These are phyloP conservation scores for Dryocosmus kuriphilus DNA, from an alignment of 2,888 invertebrate species.

Conservation along the genomic window DNA sequence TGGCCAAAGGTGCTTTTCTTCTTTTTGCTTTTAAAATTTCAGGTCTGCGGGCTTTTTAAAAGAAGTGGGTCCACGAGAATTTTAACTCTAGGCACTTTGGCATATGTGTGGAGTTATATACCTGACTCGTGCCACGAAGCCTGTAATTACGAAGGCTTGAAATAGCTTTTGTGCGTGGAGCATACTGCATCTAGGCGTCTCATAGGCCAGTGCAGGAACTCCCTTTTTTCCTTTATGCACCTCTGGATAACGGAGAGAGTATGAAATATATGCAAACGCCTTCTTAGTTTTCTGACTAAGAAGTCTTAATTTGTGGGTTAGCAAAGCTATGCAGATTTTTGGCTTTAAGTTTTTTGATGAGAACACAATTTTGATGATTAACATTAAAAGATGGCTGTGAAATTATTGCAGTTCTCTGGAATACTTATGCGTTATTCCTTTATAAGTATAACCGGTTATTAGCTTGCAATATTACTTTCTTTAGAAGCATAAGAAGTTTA, in stretches of 20 bases:
- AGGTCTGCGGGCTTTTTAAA: conserved; percentile 9
- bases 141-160: conserved; percentile 66
- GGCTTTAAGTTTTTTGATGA: neutral
- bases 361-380: too few relatives aligned
- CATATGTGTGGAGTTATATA: conserved; percentile 49
- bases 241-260: conserved; percentile 18
- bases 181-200: conserved; percentile 57
- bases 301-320: conserved; percentile 26
- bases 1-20: neutral
- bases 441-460: too few relatives aligned
- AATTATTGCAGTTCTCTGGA: too few relatives aligned
- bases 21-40: conserved; percentile 24
- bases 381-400: too few relatives aligned
- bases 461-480: neutral
- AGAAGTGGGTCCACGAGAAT: conserved; percentile 45
- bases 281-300: neutral
- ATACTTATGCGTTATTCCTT: too few relatives aligned
- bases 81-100: conserved; percentile 56
- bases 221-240: conserved; percentile 15
- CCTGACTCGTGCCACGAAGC: conserved; percentile 57
- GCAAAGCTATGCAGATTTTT: neutral
- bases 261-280: neutral
- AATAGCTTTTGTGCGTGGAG: conserved; percentile 59
- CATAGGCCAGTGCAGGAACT: neutral
- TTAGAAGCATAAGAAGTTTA: neutral